Evolutionary conservation across 2,113 vertebrate genomes (phyloP), one percentile per base, ranked within the genome.

Genomic region (Myxocyprinus asiaticus): DNA sequence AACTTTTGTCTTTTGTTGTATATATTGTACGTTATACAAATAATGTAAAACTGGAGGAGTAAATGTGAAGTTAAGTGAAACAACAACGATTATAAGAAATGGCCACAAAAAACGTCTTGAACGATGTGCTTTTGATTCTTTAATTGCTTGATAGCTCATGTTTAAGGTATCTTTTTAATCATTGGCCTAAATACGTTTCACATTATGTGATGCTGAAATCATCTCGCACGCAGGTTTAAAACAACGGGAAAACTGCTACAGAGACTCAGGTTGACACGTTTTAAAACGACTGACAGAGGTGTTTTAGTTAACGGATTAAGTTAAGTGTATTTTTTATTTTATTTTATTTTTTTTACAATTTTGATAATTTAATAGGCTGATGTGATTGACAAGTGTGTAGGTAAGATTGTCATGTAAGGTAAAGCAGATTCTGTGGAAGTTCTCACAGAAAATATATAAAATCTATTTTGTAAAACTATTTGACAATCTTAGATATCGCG

Each of bases 21-120:
- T 71, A 44, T 69, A 70, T 55, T 70, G 15, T 58, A 15, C n/a
- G 55, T 58, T 14, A 58, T 58, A 15, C 5, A 71, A 53, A 72
- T 53, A 53, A 69, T 45, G 7, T 58, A 9, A 47, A 1, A 4
- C 2, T 10, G 22, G 2, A 58, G 7, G 15, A 70, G n/a, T 69
- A 56, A n/a, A 58, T 15, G 14, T 15, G 7, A 33, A 15, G 2
- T 4, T 58, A 15, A 58, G 6, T 58, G 55, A 6, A 53, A 10
- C 9, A 10, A 53, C 50, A 5, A 55, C 10, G 2, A 55, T 1
- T 33, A 55, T 55, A 14, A 55, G 3, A 4, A 55, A 55, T 48
- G 1, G 47, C 47, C 22, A 1, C 3, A 53, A 4, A 51, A 10
- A 53, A 10, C 9, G 4, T 53, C 9, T 10, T 10, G 50, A 53